Percentiles rank a stretch among this genome's conserved stretches.
Conservation (phyloP, 1,140 invertebrate genomes). For the Drosophila hydei region DNA sequence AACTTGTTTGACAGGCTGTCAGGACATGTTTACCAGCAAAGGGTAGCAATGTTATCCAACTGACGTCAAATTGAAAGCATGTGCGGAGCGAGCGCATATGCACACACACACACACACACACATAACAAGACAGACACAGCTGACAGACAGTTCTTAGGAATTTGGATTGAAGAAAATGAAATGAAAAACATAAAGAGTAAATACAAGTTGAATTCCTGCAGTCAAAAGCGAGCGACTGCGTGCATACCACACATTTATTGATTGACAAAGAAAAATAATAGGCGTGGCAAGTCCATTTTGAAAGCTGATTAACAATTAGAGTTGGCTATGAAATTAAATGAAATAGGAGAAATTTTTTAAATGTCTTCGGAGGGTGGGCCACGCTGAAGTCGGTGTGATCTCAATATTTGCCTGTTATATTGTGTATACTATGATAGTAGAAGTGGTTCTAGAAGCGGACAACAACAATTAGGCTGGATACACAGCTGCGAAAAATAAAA, state of each 20-base stretch:
- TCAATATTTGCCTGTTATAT: no score
- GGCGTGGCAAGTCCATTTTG: neutral
- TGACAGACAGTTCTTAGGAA: slow-evolving; percentile 54
- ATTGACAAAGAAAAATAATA: neutral
- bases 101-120: slow-evolving; percentile 2
- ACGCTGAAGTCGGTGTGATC: no score
- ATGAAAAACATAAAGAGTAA: slow-evolving; percentile 10
- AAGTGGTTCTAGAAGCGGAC: no score
- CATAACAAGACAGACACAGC: slow-evolving; percentile 1
- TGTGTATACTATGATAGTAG: no score
- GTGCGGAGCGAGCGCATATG: slow-evolving; percentile 27
- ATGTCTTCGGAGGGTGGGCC: no score
- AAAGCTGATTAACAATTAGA: neutral
- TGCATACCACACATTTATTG: neutral
- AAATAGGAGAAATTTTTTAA: no score
- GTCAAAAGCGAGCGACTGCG: neutral
- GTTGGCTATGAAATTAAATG: no score
- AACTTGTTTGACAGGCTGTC: slow-evolving; percentile 79
- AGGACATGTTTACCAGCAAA: slow-evolving; percentile 65
- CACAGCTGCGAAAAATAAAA: no score
- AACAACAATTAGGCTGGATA: no score
- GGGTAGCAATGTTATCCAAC: slow-evolving; percentile 62
- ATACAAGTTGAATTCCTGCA: neutral
- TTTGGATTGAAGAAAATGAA: slow-evolving; percentile 43
- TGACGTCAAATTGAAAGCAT: slow-evolving; percentile 72